Percentiles rank a stretch among this genome's conserved stretches.
phyloP scores from a whole-genome alignment of 2,797 vertebrate species.

The Cyprinella venusta region DNA sequence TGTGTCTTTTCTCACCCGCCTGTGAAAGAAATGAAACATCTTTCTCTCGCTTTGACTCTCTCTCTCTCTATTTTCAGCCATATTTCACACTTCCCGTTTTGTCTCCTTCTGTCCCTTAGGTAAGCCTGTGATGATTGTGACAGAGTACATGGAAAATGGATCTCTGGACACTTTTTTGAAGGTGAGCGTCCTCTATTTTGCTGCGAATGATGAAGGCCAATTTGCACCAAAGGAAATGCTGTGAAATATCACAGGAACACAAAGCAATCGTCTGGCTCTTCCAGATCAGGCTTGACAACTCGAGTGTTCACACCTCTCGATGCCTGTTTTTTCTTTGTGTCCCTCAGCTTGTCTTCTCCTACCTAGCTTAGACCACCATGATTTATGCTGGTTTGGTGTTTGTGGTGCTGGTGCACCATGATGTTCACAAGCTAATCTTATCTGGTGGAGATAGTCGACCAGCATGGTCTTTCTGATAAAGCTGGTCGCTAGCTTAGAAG shows the following conservation, averaged over 20 bases:
- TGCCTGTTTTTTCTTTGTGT: slow-evolving; percentile 12
- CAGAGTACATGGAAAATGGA: slow-evolving; percentile 69
- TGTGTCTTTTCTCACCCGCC: slow-evolving; percentile 30
- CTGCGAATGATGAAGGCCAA: slow-evolving; percentile 3
- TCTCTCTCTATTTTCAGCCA: background rate
- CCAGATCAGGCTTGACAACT: background rate
- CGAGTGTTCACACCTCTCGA: slow-evolving; percentile 1
- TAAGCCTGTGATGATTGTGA: slow-evolving; percentile 70
- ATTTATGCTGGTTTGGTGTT: background rate
- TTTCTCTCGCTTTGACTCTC: background rate
- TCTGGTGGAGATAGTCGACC: slow-evolving; percentile 1
- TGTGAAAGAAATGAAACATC: slow-evolving; percentile 36
- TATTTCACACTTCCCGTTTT: slow-evolving; percentile 10
- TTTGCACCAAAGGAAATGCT: slow-evolving; percentile 41
- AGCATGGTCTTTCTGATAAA: slow-evolving; percentile 12
- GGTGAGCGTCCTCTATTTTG: slow-evolving; percentile 54
- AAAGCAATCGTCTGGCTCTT: slow-evolving; percentile 17
- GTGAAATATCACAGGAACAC: slow-evolving; percentile 47
- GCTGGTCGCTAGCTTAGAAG: background rate
- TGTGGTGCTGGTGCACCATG: slow-evolving; percentile 2
- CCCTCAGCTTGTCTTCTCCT: background rate
- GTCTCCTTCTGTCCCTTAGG: slow-evolving; percentile 49
- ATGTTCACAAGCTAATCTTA: background rate
- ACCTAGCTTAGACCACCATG: background rate
- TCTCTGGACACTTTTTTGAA: slow-evolving; percentile 66